Evolutionary conservation across 1,140 invertebrate species (phyloP).

Genomic region (Pseudomyrmex gracilis): DNA sequence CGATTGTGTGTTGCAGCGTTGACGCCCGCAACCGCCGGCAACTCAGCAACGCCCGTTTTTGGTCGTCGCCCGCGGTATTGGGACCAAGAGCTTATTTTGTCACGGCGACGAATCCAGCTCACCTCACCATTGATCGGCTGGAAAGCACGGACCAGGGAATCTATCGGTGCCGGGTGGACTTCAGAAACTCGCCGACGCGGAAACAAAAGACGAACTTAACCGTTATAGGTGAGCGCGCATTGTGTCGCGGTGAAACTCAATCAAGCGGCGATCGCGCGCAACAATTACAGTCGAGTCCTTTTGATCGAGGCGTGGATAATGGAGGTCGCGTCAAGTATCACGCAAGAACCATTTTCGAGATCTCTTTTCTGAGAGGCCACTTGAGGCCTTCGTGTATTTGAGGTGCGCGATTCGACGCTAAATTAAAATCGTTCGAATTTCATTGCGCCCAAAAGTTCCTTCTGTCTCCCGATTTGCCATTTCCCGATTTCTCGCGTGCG

Average conservation of each 20-base stretch:
- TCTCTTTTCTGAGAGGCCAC: background rate
- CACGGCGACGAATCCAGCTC: conserved; percentile 83
- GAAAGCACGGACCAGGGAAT: conserved; percentile 85
- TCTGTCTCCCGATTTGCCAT: conserved; percentile 3
- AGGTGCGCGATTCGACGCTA: background rate
- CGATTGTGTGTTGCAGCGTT: conserved; percentile 79
- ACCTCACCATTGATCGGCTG: conserved; percentile 85
- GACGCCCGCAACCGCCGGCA: conserved; percentile 81
- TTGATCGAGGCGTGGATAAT: conserved; percentile 32
- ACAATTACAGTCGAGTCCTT: conserved; percentile 53
- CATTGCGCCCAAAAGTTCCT: background rate
- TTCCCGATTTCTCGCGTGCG: conserved; percentile 25
- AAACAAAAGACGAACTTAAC: conserved; percentile 87
- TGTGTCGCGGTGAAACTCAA: conserved; percentile 36
- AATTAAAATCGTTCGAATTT: background rate
- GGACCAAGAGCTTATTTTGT: conserved; percentile 84
- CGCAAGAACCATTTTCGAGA: conserved; percentile 16
- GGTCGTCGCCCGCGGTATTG: conserved; percentile 82
- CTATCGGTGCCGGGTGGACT: conserved; percentile 88
- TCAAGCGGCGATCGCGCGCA: conserved; percentile 46
- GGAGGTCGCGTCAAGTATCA: conserved; percentile 41
- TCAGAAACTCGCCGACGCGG: conserved; percentile 86
- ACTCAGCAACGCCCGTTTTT: conserved; percentile 78
- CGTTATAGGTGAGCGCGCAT: conserved; percentile 85
- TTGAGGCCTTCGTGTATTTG: background rate